These are phyloP conservation scores for Gorsachius magnificus DNA, from an alignment of 2,797 vertebrate species.

Conservation along the genomic window DNA sequence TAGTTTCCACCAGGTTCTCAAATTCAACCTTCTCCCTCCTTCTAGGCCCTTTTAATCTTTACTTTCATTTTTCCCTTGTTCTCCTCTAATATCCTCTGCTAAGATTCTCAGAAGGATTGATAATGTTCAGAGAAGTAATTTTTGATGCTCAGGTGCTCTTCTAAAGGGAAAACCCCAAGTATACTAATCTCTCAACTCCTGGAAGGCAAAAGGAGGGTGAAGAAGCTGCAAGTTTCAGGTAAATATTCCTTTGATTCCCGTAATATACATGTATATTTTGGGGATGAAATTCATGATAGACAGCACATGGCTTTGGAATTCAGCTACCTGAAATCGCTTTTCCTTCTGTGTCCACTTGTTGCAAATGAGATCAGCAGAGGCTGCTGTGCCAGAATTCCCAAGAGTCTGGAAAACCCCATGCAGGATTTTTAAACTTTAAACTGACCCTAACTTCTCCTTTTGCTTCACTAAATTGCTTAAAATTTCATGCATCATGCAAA, in stretches of 20 bases:
- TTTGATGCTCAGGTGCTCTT: neutral
- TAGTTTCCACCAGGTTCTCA: neutral
- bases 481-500: neutral
- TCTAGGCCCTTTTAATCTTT: neutral
- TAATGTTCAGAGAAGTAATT: neutral
- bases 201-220: neutral
- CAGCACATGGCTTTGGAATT: neutral
- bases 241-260: neutral
- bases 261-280: neutral
- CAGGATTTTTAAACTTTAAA: neutral
- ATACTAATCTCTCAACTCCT: neutral
- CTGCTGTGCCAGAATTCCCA: neutral
- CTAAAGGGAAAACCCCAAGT: neutral
- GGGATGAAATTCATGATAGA: neutral
- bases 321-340: neutral
- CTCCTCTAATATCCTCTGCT: neutral
- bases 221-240: neutral
- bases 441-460: neutral
- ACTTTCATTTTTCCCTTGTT: neutral
- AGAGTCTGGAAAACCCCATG: neutral
- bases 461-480: neutral
- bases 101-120: neutral
- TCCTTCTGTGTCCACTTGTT: neutral
- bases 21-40: neutral
- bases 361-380: neutral